Evolutionary conservation across 2,888 invertebrate genomes (phyloP).

Genomic region (Thecocarcelia acutangulata): DNA sequence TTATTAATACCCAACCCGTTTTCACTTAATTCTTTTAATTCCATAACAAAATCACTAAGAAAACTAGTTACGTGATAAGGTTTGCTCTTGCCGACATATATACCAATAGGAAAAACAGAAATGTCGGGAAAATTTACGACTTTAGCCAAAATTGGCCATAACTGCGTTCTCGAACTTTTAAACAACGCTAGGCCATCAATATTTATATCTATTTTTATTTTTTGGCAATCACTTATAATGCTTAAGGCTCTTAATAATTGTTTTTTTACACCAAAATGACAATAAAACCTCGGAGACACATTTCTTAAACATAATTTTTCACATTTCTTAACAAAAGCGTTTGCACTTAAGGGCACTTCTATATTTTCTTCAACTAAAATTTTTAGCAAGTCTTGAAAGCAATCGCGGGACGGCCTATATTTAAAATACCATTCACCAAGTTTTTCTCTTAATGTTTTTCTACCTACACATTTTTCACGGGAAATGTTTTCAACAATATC

Average conservation of each 20-base stretch:
- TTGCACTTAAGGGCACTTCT: conserved; percentile 5
- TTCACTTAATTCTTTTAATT: conserved; percentile 30
- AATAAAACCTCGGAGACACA: conserved; percentile 30
- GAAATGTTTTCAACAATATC: too few species aligned
- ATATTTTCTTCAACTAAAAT: conserved; percentile 14
- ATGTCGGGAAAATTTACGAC: conserved; percentile 24
- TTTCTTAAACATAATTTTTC: conserved; percentile 23
- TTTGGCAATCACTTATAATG: conserved; percentile 12
- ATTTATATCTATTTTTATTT: conserved; percentile 46
- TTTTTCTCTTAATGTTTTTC: not conserved
- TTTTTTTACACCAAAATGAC: conserved; percentile 5
- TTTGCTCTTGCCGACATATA: conserved; percentile 33
- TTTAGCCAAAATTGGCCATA: conserved; percentile 48
- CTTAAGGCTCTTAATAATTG: conserved; percentile 22
- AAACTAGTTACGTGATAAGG: conserved; percentile 25
- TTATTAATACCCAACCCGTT: conserved; percentile 35
- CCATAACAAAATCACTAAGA: conserved; percentile 28
- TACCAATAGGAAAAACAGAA: conserved; percentile 46
- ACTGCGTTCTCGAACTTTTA: conserved; percentile 45
- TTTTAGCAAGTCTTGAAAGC: conserved; percentile 1
- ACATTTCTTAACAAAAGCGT: conserved; percentile 17
- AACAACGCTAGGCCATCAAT: conserved; percentile 54
- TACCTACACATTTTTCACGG: too few species aligned
- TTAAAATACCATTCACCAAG: conserved; percentile 8
- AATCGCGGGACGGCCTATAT: conserved; percentile 5